phyloP scores from a whole-genome alignment of 2,797 vertebrate species.

The Cynopterus sphinx region DNA sequence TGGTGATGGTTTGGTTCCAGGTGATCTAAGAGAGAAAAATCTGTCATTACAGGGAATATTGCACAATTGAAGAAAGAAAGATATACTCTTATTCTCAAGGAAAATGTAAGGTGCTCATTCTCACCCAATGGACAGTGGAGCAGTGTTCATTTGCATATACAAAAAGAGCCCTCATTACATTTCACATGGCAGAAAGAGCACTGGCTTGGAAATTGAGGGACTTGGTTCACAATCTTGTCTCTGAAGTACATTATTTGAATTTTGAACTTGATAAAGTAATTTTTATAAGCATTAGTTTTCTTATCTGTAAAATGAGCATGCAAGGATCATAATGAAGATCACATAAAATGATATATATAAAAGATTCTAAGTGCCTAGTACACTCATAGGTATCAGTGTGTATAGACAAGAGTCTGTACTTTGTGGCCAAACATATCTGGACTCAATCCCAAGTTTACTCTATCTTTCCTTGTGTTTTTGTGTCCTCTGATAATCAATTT shows the following conservation, averaged over 20 bases:
- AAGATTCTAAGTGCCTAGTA: neutral
- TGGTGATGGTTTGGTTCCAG: neutral
- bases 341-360: neutral
- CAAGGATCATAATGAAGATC: neutral
- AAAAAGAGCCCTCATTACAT: neutral
- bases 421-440: neutral
- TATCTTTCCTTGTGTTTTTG: neutral
- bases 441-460: neutral
- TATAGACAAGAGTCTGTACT: neutral
- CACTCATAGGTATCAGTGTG: too few species aligned
- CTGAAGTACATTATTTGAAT: neutral
- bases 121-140: neutral
- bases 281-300: neutral
- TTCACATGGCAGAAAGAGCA: neutral
- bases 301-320: neutral
- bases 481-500: neutral
- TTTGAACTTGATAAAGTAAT: neutral
- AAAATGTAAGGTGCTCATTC: neutral
- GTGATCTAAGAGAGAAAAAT: neutral
- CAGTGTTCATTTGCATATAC: neutral
- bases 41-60: neutral
- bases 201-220: neutral
- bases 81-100: neutral
- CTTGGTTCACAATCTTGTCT: neutral
- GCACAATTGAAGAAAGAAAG: neutral